Conservation (phyloP, 2,797 vertebrate species). For the Microctenopoma lineatum region DNA sequence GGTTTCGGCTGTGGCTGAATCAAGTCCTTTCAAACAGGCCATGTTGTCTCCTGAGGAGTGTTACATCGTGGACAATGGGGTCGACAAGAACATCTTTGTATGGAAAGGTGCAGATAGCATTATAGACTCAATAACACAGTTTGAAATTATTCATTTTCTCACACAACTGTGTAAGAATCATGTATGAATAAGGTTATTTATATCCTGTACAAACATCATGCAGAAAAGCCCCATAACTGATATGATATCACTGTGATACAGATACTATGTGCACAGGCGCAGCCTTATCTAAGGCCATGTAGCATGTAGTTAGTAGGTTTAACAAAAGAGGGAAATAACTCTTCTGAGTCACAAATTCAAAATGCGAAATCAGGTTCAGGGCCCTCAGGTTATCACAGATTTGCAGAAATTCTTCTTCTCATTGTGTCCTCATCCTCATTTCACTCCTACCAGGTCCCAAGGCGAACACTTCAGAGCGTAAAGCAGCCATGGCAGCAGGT, state of each 20-base stretch:
- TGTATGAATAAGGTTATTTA: too few species aligned
- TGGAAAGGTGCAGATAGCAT: constrained; percentile 82
- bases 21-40: constrained; percentile 85
- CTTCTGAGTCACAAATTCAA: too few species aligned
- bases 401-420: not conserved
- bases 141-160: not conserved
- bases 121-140: not conserved
- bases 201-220: too few species aligned
- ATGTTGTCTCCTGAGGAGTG: constrained; percentile 81
- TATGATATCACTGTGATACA: too few species aligned
- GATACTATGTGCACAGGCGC: too few species aligned
- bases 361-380: too few species aligned
- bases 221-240: too few species aligned
- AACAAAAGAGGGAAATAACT: too few species aligned
- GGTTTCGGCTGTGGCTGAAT: constrained; percentile 68
- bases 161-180: too few species aligned
- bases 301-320: too few species aligned
- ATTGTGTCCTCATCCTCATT: not conserved
- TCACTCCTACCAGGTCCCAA: constrained; percentile 72
- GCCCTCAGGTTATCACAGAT: too few species aligned
- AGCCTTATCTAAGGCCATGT: too few species aligned
- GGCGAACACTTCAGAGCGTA: constrained; percentile 81
- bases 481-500: constrained; percentile 81
- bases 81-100: constrained; percentile 82
- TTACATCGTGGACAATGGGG: constrained; percentile 86